Evolutionary conservation across 2,797 vertebrate species (phyloP), one percentile per base, ranked within the genome.

Genomic region (Poecilia velifera): DNA sequence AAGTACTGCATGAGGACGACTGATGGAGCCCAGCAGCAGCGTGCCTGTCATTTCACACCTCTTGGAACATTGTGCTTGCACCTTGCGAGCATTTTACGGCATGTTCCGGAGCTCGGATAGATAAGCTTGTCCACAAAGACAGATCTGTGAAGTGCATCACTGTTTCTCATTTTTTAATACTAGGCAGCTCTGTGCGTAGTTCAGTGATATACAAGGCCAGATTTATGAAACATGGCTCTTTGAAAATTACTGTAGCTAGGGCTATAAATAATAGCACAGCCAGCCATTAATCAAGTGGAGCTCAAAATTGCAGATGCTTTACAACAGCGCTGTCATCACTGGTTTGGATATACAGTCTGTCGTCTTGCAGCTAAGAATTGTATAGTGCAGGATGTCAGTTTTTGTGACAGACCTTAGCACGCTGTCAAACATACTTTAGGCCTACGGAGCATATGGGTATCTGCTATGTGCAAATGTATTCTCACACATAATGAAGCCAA

Each of bases 81-180:
- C 74, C 85, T 83, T 74, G 62, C 57, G 78, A 88, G 82, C 82
- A 79, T 90, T 89, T 84, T 82, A 46, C 71, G 74, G 51, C 76
- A 82, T 82, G 78, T 80, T 88, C 73, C 75, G 71, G 68, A 55
- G 77, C 82, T 83, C 57, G 78, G 81, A 85, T 43, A 85, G 87
- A 93, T 86, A 90, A 86, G 78, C 88, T 88, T 72, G 75, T 91
- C 81, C 39, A 55, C 80, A 71, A 91, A 84, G 82, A 84, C 76
- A 73, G 80, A 88, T 88, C 76, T 87, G 76, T 84, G 81, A 85
- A 78, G 79, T 77, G 81, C 81, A 49, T 77, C 18, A 6, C 78
- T 64, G 79, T 87, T 83, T 73, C 76, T 88, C 82, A 75, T 89
- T 88, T 91, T 85, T 86, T 74, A 76, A 79, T 73, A 81, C 80